Evolutionary conservation across 2,888 invertebrate species (phyloP).

Genomic region (Oscheius onirici): DNA sequence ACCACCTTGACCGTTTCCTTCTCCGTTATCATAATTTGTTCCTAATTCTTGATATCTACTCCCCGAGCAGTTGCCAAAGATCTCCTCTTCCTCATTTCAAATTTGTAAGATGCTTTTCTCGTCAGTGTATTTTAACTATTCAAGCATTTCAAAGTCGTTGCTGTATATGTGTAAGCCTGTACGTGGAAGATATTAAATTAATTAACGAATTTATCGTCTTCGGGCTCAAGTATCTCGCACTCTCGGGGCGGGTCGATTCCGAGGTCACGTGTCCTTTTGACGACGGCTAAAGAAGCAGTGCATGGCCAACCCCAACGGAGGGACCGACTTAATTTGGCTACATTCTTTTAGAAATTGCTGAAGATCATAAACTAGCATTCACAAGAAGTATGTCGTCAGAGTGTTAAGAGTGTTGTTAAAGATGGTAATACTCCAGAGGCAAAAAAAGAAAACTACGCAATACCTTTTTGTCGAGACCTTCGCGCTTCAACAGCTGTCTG

Average conservation of each 20-base stretch:
- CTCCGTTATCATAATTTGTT: background rate
- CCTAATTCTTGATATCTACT: background rate
- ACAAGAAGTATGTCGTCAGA: too few relatives aligned
- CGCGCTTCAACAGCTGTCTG: too few relatives aligned
- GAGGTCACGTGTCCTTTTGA: slow-evolving; percentile 28
- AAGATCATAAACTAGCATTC: too few relatives aligned
- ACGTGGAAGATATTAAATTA: slow-evolving; percentile 11
- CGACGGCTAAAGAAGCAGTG: slow-evolving; percentile 2
- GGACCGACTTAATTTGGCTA: background rate
- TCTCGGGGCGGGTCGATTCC: slow-evolving; percentile 8
- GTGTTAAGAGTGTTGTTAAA: too few relatives aligned
- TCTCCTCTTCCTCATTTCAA: slow-evolving; percentile 10
- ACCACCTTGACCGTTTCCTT: background rate
- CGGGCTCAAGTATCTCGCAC: slow-evolving; percentile 19
- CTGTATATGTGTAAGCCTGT: slow-evolving; percentile 9
- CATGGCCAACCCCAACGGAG: background rate
- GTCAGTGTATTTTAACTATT: slow-evolving; percentile 12
- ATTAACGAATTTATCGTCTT: slow-evolving; percentile 16
- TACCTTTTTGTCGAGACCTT: too few relatives aligned
- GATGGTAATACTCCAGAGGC: too few relatives aligned
- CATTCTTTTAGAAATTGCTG: too few relatives aligned
- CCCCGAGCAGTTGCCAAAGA: slow-evolving; percentile 28
- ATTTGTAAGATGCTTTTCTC: slow-evolving; percentile 2
- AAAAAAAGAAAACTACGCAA: too few relatives aligned
- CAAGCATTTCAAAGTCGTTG: background rate